phyloP scores from a whole-genome alignment of 2,888 invertebrate genomes.

The Lysandra coridon region DNA sequence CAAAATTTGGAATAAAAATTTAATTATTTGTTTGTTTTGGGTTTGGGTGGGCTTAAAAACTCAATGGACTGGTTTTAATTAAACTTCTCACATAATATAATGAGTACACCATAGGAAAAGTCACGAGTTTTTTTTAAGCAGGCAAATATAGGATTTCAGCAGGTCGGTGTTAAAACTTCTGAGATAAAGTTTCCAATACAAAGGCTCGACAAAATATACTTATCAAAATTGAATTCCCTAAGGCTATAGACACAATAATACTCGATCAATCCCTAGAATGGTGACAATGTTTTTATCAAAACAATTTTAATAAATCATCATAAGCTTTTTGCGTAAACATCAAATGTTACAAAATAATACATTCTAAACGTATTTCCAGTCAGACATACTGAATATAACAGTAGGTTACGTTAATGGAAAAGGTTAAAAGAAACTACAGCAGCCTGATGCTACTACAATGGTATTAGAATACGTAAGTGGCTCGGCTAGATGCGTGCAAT shows the following conservation, averaged over 20 bases:
- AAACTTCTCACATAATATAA: too few relatives aligned
- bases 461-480: constrained; percentile 23
- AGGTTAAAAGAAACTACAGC: constrained; percentile 3
- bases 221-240: too few relatives aligned
- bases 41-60: background rate
- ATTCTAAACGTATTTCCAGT: background rate
- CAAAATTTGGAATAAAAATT: background rate
- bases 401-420: background rate
- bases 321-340: background rate
- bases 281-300: background rate
- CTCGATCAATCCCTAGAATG: background rate
- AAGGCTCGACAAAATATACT: too few relatives aligned
- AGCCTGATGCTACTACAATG: constrained; percentile 1
- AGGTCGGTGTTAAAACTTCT: too few relatives aligned
- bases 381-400: constrained; percentile 2
- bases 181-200: too few relatives aligned
- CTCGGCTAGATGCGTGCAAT: constrained; percentile 75
- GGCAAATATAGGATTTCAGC: too few relatives aligned
- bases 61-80: too few relatives aligned
- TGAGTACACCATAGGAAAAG: too few relatives aligned
- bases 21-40: background rate
- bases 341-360: background rate
- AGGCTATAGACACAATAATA: background rate
- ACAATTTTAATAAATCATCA: background rate
- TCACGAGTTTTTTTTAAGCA: too few relatives aligned